Base-by-base conservation (phyloP, 2,797 vertebrate genomes). In the Phrynocephalus guinanensis region DNA sequence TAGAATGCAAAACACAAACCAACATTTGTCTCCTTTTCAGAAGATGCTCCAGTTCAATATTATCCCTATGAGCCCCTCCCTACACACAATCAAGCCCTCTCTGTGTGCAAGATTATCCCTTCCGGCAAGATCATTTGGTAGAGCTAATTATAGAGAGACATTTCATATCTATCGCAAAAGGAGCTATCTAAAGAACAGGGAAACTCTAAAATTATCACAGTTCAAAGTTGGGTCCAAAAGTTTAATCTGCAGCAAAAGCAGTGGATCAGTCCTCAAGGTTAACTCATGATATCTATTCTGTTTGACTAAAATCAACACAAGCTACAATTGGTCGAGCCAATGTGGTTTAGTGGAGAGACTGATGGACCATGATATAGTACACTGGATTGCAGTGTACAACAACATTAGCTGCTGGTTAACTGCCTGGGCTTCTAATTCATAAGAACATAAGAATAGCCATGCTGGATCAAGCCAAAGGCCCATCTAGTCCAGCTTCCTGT, bases 1-100 rank as follows among this genome's bases (percentile, higher is more conserved):
- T 79, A 63, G 91, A 91, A 90, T 82, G 93, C 88, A 87, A 86
- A 48, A 91, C 90, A 91, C 93, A 94, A 92, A 56, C 66, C 72
- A 88, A 89, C 87, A 88, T 93, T 93, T 92, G 89, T 92, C 91
- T 81, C 66, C 48, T 63, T 30, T 70, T 67, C n/a, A 63, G 0
- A 89, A 81, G 88, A 89, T 5, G 38, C 38, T 87, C 87, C 88
- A 16, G 77, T 90, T 93, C 93, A 75, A 84, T 60, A 86, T 91
- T 91, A 79, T 88, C 80, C 79, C 93, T 82, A 79, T 88, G 92
- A 90, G 88, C 48, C 87, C 76, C 63, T 48, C 87, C 76, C 92
- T 78, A 28, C 0, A 76, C 68, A 72, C n/a, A 83, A 88, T 28
- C 13, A 94, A 93, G 86, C 85, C 60, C 78, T 78, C 52, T 86